Evolutionary conservation across 2,113 vertebrate genomes (phyloP).

Genomic region (Gallinago paraguaiae): DNA sequence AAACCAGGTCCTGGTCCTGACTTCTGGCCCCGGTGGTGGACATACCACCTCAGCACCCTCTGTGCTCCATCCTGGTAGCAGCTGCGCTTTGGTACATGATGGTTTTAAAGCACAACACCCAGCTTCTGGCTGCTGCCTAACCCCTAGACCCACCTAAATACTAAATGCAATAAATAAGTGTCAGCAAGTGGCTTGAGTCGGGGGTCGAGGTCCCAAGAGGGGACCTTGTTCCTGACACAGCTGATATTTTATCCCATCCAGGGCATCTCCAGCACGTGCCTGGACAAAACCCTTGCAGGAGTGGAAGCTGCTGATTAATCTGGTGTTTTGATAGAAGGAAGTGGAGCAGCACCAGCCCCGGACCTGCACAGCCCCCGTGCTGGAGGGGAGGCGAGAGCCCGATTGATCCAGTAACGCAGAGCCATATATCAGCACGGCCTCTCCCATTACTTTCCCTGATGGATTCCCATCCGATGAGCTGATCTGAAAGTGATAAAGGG

Average conservation of each 20-base stretch:
- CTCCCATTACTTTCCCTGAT: conserved; percentile 61
- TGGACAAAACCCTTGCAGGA: neutral
- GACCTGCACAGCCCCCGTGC: fast-evolving
- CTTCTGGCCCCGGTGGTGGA: neutral
- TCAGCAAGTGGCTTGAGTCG: neutral
- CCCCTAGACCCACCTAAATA: neutral
- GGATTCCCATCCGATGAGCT: conserved; percentile 44
- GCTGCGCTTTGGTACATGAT: fast-evolving
- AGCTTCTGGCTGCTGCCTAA: neutral
- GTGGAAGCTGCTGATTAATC: neutral
- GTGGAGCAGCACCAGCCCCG: fast-evolving
- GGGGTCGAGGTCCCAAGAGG: neutral
- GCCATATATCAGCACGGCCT: conserved; percentile 30
- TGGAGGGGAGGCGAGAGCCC: neutral
- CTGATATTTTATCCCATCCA: neutral
- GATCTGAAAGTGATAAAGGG: conserved; percentile 68
- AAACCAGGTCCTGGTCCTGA: neutral
- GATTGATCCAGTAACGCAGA: conserved; percentile 40
- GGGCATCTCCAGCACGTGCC: neutral
- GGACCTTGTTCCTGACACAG: neutral
- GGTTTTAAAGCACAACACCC: neutral
- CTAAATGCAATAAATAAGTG: neutral
- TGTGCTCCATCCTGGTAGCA: neutral
- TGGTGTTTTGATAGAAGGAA: neutral
- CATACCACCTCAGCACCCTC: fast-evolving